phyloP scores from a whole-genome alignment of 2,888 invertebrate species.

The Caprella mutica region DNA sequence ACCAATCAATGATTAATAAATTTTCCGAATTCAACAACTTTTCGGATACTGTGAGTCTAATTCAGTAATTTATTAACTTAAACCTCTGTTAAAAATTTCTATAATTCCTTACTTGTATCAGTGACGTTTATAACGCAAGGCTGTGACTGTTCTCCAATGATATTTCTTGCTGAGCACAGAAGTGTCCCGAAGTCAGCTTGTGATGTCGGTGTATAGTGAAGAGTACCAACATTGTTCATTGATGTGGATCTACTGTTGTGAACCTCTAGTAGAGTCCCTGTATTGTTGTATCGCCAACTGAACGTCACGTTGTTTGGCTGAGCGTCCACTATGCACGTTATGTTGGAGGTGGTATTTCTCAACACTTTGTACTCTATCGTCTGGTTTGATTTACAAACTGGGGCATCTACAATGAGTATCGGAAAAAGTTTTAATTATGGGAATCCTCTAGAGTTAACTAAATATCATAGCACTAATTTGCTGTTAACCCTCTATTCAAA shows the following conservation, averaged over 20 bases:
- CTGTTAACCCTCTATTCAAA: too few relatives aligned
- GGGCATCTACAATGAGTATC: slow-evolving; percentile 30
- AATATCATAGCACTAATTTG: too few relatives aligned
- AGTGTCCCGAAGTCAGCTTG: slow-evolving; percentile 28
- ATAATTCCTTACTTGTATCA: slow-evolving; percentile 21
- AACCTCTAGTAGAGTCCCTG: slow-evolving; percentile 25
- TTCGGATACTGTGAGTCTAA: too few relatives aligned
- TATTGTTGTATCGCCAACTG: slow-evolving; percentile 28
- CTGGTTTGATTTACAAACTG: slow-evolving; percentile 21
- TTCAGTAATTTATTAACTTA: too few relatives aligned
- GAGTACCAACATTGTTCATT: slow-evolving; percentile 17
- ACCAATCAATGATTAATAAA: too few relatives aligned
- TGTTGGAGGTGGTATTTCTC: slow-evolving; percentile 25
- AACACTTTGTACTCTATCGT: slow-evolving; percentile 23
- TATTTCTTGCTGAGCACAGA: slow-evolving; percentile 25
- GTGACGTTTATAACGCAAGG: slow-evolving; percentile 30
- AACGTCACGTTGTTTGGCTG: slow-evolving; percentile 30
- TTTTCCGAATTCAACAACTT: too few relatives aligned
- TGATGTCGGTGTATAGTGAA: slow-evolving; percentile 27
- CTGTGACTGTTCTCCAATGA: slow-evolving; percentile 21
- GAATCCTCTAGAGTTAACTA: too few relatives aligned
- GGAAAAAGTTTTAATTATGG: too few relatives aligned
- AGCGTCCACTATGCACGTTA: slow-evolving; percentile 28
- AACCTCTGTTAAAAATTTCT: neutral
- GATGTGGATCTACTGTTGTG: slow-evolving; percentile 15